phyloP scores from a whole-genome alignment of 2,113 vertebrate species.

The Muntiacus reevesi region DNA sequence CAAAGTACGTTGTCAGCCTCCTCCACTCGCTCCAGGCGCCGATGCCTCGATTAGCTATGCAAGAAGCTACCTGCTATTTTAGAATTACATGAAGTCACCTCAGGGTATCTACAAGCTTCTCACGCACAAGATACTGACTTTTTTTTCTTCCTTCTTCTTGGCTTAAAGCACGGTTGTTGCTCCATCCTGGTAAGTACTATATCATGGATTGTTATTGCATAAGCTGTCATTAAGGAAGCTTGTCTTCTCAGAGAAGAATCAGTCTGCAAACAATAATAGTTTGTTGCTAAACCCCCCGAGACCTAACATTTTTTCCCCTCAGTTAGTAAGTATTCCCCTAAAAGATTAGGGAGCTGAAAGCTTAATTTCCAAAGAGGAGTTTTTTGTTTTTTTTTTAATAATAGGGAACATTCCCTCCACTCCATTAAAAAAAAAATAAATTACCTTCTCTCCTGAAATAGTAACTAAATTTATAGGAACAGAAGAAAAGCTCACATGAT shows the following conservation, averaged over 20 bases:
- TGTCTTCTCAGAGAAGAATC: conserved; percentile 80
- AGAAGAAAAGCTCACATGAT: conserved; percentile 34
- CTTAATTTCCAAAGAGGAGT: conserved; percentile 39
- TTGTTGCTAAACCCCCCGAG: conserved; percentile 78
- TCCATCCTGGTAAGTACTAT: conserved; percentile 82
- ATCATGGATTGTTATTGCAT: conserved; percentile 83
- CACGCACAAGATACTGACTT: conserved; percentile 85
- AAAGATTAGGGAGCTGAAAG: conserved; percentile 54
- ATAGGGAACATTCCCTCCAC: background rate
- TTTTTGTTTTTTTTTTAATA: conserved; percentile 62
- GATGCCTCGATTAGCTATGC: conserved; percentile 87
- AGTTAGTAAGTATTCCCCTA: conserved; percentile 56
- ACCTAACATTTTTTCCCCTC: conserved; percentile 61
- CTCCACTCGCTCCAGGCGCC: conserved; percentile 83
- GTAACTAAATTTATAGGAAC: conserved; percentile 62
- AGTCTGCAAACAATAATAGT: conserved; percentile 79
- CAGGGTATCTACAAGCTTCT: conserved; percentile 86
- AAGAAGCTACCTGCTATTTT: conserved; percentile 90
- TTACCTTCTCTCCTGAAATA: conserved; percentile 61
- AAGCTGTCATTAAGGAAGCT: conserved; percentile 83
- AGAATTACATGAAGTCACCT: conserved; percentile 86
- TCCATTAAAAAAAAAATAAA: background rate
- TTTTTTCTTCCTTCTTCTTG: conserved; percentile 77
- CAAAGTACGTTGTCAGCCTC: conserved; percentile 83
- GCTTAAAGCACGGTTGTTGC: conserved; percentile 80